Percentiles rank a stretch among this genome's conserved stretches.
Conservation (phyloP, 2,888 invertebrate species). For the Bursaphelenchus okinawaensis region DNA sequence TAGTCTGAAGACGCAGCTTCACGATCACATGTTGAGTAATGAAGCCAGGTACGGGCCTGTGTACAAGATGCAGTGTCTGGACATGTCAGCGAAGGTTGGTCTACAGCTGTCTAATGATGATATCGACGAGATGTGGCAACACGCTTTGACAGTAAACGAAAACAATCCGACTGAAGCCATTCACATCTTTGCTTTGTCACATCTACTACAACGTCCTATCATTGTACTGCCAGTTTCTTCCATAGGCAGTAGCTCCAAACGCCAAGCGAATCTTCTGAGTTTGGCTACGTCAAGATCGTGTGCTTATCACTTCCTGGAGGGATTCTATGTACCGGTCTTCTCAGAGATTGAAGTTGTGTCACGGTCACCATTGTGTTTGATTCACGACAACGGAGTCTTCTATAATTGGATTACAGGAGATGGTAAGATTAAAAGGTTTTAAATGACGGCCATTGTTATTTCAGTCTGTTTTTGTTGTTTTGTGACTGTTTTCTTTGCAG, state of each 20-base stretch:
- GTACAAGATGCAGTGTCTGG: background rate
- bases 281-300: conserved; percentile 5
- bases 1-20: background rate
- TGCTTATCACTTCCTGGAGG: conserved; percentile 16
- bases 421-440: no score
- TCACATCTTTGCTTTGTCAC: conserved; percentile 19
- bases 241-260: background rate
- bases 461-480: background rate
- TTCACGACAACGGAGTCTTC: conserved; percentile 19
- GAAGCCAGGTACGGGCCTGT: background rate
- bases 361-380: conserved; percentile 19
- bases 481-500: background rate
- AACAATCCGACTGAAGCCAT: conserved; percentile 5
- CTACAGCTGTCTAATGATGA: background rate
- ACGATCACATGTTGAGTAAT: background rate
- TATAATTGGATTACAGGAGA: conserved; percentile 1
- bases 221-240: conserved; percentile 13
- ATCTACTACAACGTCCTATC: conserved; percentile 21
- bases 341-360: conserved; percentile 8
- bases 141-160: background rate
- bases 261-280: background rate
- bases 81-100: background rate
- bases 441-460: no score
- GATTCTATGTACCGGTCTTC: conserved; percentile 21
- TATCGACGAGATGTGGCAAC: background rate